Percentiles rank a stretch among this genome's conserved stretches.
These are phyloP conservation scores for Cricetomys ansorgei DNA, from an alignment of 2,113 vertebrate species.

Conservation along the genomic window DNA sequence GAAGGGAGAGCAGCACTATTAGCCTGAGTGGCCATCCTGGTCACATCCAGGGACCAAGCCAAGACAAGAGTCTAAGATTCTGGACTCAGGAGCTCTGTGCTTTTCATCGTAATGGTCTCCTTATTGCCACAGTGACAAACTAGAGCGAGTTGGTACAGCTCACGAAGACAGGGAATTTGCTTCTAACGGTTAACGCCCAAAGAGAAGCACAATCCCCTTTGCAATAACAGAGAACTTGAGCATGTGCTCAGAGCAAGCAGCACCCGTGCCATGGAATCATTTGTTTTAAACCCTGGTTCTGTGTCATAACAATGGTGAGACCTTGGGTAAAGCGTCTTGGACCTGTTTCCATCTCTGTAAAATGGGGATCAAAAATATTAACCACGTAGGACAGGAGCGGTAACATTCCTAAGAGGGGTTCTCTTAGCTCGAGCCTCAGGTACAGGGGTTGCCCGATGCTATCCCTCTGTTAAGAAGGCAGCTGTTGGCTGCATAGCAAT, in stretches of 20 bases:
- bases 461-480: neutral
- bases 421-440: neutral
- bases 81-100: rapidly evolving
- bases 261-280: neutral
- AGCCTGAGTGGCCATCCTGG: neutral
- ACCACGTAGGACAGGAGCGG: neutral
- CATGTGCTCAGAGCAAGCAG: rapidly evolving
- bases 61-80: neutral
- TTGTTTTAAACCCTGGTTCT: neutral
- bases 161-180: too few relatives aligned
- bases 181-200: neutral
- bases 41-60: neutral
- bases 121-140: neutral
- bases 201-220: neutral
- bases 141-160: neutral
- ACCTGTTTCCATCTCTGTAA: neutral
- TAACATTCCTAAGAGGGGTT: neutral
- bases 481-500: rapidly evolving
- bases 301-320: too few relatives aligned
- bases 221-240: too few relatives aligned
- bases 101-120: neutral
- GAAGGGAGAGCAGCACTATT: neutral
- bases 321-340: neutral
- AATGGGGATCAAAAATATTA: too few relatives aligned
- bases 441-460: rapidly evolving